phyloP scores from a whole-genome alignment of 64 coral and sea anemone genomes.

The Hydrozoanthus tunicans region DNA sequence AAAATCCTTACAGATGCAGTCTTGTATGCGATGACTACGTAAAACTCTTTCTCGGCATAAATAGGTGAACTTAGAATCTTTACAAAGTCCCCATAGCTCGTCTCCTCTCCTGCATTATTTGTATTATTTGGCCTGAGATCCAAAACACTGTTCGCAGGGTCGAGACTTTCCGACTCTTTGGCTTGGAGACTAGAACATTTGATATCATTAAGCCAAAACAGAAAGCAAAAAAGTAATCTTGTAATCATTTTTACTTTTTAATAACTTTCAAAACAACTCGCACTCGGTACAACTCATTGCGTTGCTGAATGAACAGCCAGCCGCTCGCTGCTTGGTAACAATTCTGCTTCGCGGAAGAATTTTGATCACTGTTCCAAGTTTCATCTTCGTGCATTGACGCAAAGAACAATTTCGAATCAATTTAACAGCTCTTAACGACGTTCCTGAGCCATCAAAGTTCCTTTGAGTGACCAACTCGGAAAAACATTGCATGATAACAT shows the following conservation, averaged over 20 bases:
- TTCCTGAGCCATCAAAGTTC: no score
- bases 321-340: conserved; percentile 28
- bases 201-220: conserved; percentile 5
- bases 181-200: background rate
- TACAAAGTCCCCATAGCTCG: conserved; percentile 69
- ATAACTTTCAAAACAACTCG: conserved; percentile 3
- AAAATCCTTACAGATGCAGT: conserved; percentile 67
- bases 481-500: no score
- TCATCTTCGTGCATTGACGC: background rate
- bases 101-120: background rate
- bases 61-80: conserved; percentile 60
- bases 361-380: background rate
- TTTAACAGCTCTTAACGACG: background rate
- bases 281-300: conserved; percentile 7
- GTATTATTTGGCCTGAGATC: conserved; percentile 48
- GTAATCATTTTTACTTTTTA: conserved; percentile 7
- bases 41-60: conserved; percentile 51
- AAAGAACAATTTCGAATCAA: background rate
- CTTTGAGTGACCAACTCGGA: no score
- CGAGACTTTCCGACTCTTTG: background rate
- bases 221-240: background rate
- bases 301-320: background rate
- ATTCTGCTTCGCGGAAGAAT: conserved; percentile 14
- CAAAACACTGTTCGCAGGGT: conserved; percentile 8
- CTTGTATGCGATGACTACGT: conserved; percentile 57